Evolutionary conservation across 2,113 vertebrate genomes (phyloP).

Genomic region (Morone saxatilis): DNA sequence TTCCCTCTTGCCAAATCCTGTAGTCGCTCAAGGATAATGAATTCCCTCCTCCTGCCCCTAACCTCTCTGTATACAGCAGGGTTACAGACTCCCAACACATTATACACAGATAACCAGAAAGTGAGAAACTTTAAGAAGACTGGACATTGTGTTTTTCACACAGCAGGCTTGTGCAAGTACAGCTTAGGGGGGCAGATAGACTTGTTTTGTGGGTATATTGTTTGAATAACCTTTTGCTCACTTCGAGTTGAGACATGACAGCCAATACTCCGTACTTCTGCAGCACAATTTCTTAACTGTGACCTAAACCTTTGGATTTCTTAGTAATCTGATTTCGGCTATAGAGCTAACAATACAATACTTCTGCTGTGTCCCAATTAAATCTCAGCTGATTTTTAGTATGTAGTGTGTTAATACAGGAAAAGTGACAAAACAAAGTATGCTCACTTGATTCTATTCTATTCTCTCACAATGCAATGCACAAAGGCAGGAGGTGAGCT

Average conservation of each 20-base stretch:
- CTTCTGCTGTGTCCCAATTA: neutral
- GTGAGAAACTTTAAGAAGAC: slow-evolving; percentile 57
- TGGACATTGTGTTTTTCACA: slow-evolving; percentile 46
- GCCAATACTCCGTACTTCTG: slow-evolving; percentile 1
- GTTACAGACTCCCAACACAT: slow-evolving; percentile 54
- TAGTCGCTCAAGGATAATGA: slow-evolving; percentile 74
- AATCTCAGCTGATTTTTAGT: neutral
- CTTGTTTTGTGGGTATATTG: slow-evolving; percentile 45
- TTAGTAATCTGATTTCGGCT: neutral
- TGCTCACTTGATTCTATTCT: neutral
- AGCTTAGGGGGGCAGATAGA: slow-evolving; percentile 31
- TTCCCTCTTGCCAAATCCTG: slow-evolving; percentile 44
- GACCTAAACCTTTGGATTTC: slow-evolving; percentile 1
- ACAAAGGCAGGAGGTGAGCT: neutral
- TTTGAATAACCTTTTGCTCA: slow-evolving; percentile 54
- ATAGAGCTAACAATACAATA: neutral
- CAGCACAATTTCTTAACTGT: neutral
- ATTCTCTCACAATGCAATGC: neutral
- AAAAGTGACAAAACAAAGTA: neutral
- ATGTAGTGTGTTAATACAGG: neutral
- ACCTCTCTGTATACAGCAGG: slow-evolving; percentile 61
- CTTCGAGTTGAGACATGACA: slow-evolving; percentile 12
- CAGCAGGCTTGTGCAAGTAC: slow-evolving; percentile 11
- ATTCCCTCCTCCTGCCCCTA: slow-evolving; percentile 68
- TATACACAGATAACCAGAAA: slow-evolving; percentile 62